A percentile compares a stretch with the other conserved stretches of the same genome.
These are phyloP conservation scores for Sebastes aleutianus DNA, from an alignment of 2,797 vertebrate genomes.

Conservation along the genomic window DNA sequence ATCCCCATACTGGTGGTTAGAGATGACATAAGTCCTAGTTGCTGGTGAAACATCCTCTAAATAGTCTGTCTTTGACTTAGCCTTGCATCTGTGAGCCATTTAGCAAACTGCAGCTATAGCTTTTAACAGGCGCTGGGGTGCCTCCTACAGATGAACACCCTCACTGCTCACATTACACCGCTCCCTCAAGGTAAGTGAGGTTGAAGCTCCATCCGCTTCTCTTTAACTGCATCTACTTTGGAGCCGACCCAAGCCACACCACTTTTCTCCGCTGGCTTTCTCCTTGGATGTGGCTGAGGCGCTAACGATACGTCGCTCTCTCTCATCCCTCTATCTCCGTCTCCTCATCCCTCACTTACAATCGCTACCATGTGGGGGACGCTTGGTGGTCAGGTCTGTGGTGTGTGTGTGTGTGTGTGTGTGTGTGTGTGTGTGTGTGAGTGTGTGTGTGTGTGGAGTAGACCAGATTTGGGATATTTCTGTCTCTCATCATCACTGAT, in stretches of 20 bases:
- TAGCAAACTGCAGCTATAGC: background rate
- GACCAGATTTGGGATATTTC: background rate
- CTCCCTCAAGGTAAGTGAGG: slow-evolving; percentile 37
- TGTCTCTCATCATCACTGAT: background rate
- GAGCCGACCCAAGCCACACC: slow-evolving; percentile 32
- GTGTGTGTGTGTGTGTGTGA: too few species aligned
- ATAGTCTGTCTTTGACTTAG: background rate
- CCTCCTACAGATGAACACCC: slow-evolving; percentile 10
- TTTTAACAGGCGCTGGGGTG: slow-evolving; percentile 19
- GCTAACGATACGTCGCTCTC: background rate
- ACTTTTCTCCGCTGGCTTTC: slow-evolving; percentile 3
- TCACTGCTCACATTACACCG: slow-evolving; percentile 9
- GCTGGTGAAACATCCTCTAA: background rate
- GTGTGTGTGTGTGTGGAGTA: background rate
- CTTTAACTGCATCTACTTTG: slow-evolving; percentile 38
- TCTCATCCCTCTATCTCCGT: slow-evolving; percentile 24
- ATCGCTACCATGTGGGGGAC: slow-evolving; percentile 34
- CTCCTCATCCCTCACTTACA: slow-evolving; percentile 23
- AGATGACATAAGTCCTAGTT: background rate
- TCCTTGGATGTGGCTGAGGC: slow-evolving; percentile 44
- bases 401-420: background rate
- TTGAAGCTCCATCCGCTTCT: slow-evolving; percentile 19
- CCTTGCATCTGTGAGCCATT: slow-evolving; percentile 43
- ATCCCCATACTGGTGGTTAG: background rate
- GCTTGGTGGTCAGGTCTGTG: background rate